Conservation (phyloP, 1,140 invertebrate species). For the Epicauta chinensis region DNA sequence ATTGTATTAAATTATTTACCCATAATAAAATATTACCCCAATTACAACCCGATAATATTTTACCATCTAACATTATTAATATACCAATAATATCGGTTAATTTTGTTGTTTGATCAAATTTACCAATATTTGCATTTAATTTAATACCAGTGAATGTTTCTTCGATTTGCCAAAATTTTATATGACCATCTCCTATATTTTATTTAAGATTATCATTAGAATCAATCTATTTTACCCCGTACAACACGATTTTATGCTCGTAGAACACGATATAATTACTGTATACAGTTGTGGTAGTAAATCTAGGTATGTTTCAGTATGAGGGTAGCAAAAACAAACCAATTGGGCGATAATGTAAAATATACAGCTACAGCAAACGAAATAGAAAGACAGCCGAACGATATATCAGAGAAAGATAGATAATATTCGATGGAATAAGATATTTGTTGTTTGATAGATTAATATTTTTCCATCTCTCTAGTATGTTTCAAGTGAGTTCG, state of each 20-base stretch:
- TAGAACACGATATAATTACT: too few species aligned
- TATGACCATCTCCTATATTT: slow-evolving; percentile 65
- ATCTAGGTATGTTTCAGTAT: too few species aligned
- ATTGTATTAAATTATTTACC: slow-evolving; percentile 79
- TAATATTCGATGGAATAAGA: too few species aligned
- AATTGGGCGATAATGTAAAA: too few species aligned
- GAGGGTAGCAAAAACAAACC: too few species aligned
- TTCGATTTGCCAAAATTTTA: slow-evolving; percentile 92
- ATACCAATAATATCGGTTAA: slow-evolving; percentile 81
- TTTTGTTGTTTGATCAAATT: slow-evolving; percentile 85
- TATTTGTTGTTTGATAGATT: too few species aligned
- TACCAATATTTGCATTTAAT: slow-evolving; percentile 74
- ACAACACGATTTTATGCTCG: not conserved
- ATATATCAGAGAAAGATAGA: too few species aligned
- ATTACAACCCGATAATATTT: slow-evolving; percentile 75
- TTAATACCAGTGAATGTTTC: slow-evolving; percentile 86
- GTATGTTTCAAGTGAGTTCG: too few species aligned
- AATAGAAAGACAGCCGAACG: too few species aligned
- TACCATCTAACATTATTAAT: slow-evolving; percentile 79
- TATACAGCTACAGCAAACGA: too few species aligned
- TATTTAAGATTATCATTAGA: slow-evolving; percentile 28
- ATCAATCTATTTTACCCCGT: not conserved
- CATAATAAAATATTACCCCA: slow-evolving; percentile 88
- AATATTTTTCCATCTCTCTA: too few species aligned
- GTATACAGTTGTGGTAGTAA: too few species aligned